phyloP scores from a whole-genome alignment of 2,113 vertebrate species.

The Larimichthys crocea region DNA sequence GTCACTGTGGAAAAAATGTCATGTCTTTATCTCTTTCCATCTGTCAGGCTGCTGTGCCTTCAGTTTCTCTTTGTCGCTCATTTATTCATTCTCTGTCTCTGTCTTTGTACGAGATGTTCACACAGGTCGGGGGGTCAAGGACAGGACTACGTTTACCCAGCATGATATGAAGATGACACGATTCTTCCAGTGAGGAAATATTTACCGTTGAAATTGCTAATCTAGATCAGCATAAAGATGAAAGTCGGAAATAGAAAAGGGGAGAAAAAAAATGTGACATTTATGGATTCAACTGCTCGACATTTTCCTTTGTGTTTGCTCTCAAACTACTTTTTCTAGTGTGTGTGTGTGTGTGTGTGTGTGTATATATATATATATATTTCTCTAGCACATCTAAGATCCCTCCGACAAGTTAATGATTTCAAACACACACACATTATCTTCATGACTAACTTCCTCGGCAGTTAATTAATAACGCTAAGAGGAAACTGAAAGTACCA shows the following conservation, averaged over 20 bases:
- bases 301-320: background rate
- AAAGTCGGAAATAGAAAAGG: background rate
- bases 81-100: background rate
- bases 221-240: background rate
- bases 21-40: constrained; percentile 47
- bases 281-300: background rate
- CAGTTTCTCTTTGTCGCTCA: constrained; percentile 5
- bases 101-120: constrained; percentile 7
- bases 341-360: too few species aligned
- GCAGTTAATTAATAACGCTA: constrained; percentile 40
- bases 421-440: background rate
- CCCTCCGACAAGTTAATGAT: constrained; percentile 33
- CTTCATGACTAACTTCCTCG: constrained; percentile 24
- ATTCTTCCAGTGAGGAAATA: background rate
- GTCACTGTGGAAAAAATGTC: constrained; percentile 58
- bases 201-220: background rate
- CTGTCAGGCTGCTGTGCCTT: constrained; percentile 22
- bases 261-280: background rate
- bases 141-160: background rate
- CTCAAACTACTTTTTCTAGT: background rate
- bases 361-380: too few species aligned
- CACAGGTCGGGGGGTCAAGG: background rate
- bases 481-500: constrained; percentile 11
- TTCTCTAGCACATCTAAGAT: background rate
- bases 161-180: too few species aligned